Percentiles rank a stretch among this genome's conserved stretches.
These are phyloP conservation scores for Spialia ferax DNA, from an alignment of 2,888 invertebrate species.

Conservation along the genomic window DNA sequence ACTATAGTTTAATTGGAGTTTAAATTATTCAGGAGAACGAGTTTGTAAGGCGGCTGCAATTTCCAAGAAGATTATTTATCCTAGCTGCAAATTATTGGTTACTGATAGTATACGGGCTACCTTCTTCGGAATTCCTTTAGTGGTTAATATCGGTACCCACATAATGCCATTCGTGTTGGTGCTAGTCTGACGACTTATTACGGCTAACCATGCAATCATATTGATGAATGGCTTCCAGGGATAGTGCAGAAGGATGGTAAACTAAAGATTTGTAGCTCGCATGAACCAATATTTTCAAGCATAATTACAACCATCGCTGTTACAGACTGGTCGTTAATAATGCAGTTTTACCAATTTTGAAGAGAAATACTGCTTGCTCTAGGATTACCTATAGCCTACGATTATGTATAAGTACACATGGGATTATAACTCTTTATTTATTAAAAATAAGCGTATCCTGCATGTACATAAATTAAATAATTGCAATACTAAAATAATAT, in stretches of 20 bases:
- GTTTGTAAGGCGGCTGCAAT: background rate
- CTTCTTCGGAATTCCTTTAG: constrained; percentile 53
- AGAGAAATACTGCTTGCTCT: no score
- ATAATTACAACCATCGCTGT: background rate
- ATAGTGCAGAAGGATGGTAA: constrained; percentile 3
- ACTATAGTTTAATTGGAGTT: background rate
- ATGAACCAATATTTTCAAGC: background rate
- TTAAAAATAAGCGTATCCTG: no score
- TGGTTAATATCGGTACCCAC: constrained; percentile 55
- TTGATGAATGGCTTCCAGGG: constrained; percentile 52
- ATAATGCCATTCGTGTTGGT: constrained; percentile 42
- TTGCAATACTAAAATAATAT: no score
- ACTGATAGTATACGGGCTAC: constrained; percentile 22
- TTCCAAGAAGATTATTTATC: constrained; percentile 34
- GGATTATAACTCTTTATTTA: no score
- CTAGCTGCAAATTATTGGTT: constrained; percentile 41
- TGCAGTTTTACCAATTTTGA: no score
- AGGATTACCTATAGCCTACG: no score
- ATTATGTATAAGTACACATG: no score
- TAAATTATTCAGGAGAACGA: background rate
- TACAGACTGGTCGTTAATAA: no score
- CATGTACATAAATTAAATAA: no score
- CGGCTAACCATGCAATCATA: constrained; percentile 54
- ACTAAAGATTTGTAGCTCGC: constrained; percentile 17
- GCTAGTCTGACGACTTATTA: constrained; percentile 48